Percentiles rank a stretch among this genome's conserved stretches.
phyloP scores from a whole-genome alignment of 2,797 vertebrate genomes.

The Lacerta viridis region DNA sequence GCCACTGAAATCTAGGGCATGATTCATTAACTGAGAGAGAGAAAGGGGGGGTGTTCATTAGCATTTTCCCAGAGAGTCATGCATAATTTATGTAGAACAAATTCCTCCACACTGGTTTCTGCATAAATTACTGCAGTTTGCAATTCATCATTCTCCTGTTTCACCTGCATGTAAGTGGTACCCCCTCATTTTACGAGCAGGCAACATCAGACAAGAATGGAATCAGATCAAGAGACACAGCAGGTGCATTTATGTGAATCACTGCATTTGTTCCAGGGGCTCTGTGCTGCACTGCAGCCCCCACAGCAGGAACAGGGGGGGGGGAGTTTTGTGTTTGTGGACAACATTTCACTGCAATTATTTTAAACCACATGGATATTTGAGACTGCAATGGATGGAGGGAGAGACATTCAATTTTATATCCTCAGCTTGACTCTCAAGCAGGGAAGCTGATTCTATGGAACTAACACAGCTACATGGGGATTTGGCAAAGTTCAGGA shows the following conservation, averaged over 20 bases:
- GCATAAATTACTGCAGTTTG: conserved; percentile 65
- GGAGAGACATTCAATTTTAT: neutral
- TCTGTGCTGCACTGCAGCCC: neutral
- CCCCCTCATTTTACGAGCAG: conserved; percentile 57
- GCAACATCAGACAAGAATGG: conserved; percentile 30
- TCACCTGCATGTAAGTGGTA: conserved; percentile 52
- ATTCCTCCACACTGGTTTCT: conserved; percentile 67
- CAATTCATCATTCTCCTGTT: conserved; percentile 59
- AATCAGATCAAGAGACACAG: neutral
- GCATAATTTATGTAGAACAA: conserved; percentile 70
- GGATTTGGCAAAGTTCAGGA: neutral
- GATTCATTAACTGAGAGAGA: conserved; percentile 66
- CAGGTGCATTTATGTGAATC: neutral
- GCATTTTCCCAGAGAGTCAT: conserved; percentile 66
- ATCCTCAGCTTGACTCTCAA: neutral
- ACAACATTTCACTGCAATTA: neutral
- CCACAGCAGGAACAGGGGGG: neutral
- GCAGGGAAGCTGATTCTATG: neutral
- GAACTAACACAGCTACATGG: fast-evolving
- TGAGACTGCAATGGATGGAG: neutral
- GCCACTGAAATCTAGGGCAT: conserved; percentile 61
- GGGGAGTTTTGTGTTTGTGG: fast-evolving
- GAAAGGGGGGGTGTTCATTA: conserved; percentile 39
- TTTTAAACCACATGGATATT: neutral
- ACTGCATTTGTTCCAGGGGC: fast-evolving